Conservation (phyloP, 53 echinoderm and acorn worm genomes). For the Echinometra lucunter region DNA sequence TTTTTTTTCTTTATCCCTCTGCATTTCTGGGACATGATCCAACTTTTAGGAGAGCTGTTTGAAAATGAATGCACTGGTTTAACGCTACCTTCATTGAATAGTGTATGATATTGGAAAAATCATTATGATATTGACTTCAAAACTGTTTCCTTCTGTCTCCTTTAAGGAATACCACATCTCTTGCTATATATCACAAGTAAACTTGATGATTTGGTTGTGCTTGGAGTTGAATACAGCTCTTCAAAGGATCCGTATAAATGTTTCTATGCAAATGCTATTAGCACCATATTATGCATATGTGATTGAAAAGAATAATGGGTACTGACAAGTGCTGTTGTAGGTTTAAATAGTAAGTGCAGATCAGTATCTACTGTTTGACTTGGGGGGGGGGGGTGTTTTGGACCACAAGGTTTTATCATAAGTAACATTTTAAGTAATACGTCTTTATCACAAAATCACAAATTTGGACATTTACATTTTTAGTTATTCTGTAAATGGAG, state of each 20-base stretch:
- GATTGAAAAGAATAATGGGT: neutral
- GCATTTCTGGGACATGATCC: too few species aligned
- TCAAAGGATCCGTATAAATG: neutral
- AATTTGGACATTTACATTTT: neutral
- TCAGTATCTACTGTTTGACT: neutral
- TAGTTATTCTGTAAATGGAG: neutral
- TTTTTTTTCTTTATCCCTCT: too few species aligned
- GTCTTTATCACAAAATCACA: neutral
- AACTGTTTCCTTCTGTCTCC: neutral
- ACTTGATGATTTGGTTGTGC: neutral
- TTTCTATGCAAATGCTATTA: neutral
- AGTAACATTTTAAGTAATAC: neutral
- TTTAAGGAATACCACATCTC: neutral
- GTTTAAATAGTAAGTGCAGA: neutral
- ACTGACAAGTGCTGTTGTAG: neutral
- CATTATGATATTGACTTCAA: neutral
- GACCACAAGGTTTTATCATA: neutral
- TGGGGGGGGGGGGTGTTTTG: neutral
- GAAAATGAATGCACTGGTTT: too few species aligned
- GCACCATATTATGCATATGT: neutral
- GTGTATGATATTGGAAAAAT: too few species aligned
- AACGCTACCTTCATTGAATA: too few species aligned
- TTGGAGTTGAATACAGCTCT: neutral
- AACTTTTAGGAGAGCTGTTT: too few species aligned
- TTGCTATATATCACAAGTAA: neutral